Evolutionary conservation across 1,140 invertebrate species (phyloP).

Genomic region (Notospermus geniculatus): DNA sequence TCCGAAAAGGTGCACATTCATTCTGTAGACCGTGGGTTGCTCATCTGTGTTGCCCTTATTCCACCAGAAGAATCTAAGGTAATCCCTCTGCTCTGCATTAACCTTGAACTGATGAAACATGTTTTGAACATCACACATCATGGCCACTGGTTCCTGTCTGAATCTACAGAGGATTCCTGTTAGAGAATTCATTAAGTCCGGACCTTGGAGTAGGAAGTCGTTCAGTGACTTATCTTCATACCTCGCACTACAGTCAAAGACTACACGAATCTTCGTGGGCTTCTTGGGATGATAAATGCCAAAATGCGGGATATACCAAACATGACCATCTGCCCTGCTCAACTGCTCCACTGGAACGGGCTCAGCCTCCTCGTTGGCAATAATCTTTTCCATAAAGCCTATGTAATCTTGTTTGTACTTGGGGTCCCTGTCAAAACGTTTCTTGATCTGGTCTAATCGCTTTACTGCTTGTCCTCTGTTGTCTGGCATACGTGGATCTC

Average conservation of each 20-base stretch:
- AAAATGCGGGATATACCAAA: conserved; percentile 25
- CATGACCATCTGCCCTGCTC: not conserved
- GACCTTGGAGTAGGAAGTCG: conserved; percentile 20
- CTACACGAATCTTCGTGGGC: conserved; percentile 22
- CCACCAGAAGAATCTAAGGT: conserved; percentile 6
- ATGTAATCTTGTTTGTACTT: not conserved
- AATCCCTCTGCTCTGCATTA: not conserved
- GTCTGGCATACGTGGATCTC: conserved; percentile 7
- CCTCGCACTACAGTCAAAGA: conserved; percentile 24
- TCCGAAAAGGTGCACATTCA: conserved; percentile 28
- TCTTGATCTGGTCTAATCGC: conserved; percentile 7
- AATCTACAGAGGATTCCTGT: conserved; percentile 6
- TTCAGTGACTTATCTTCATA: conserved; percentile 23
- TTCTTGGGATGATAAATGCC: conserved; percentile 23
- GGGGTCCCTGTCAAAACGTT: not conserved
- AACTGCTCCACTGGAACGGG: not conserved
- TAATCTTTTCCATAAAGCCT: not conserved
- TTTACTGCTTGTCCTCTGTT: conserved; percentile 13
- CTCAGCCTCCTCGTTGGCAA: not conserved
- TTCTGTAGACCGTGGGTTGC: conserved; percentile 19
- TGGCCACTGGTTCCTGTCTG: no score
- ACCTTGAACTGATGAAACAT: conserved; percentile 7
- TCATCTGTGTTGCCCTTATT: not conserved
- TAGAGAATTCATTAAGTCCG: conserved; percentile 23
- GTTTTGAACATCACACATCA: no score